Base-by-base conservation (phyloP, 2,113 vertebrate species). In the Tachysurus fulvidraco region DNA sequence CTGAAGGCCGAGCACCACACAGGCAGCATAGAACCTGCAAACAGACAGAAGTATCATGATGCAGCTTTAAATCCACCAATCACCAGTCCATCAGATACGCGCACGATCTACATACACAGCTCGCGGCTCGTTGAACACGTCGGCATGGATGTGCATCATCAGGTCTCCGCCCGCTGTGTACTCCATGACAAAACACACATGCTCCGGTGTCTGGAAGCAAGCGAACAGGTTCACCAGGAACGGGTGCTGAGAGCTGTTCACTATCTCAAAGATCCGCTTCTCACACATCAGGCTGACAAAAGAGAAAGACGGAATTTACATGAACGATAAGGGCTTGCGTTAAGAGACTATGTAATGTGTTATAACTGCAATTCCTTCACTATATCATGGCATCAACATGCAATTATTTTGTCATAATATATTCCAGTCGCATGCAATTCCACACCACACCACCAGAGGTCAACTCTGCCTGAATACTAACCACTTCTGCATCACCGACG, bases 101-200 rank as follows among this genome's bases (percentile, higher is more conserved):
- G 81, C 36, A 85, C 1, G 3, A 0, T 28, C 5, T 85, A 97
- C 98, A 86, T 95, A 99, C 98, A 98, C 93, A 88, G 97, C 98
- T 87, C 98, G 96, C 2, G 97, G 96, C 91, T 99, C 98, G 50
- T 96, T 97, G 94, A 99, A 99, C 91, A 99, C 98, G 83, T 99
- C 97, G 0, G 98, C 96, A 84, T 99, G 98, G 90, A 99, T 99
- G 94, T 99, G 98, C 98, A 99, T 99, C 98, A 99, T 99, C 79
- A 99, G 95, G 90, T 99, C 98, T 19, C 98, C 98, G 52, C 98
- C 98, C n/a, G 98, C 97, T 57, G 98, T 98, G 90, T 99, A 99
- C 91, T 99, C 98, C 98, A 99, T 99, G 80, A 99, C 98, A 92
- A 99, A 99, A 93, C 98, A 99, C 81, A 99, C 98, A 0, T 99